phyloP scores from a whole-genome alignment of 2,797 vertebrate genomes.

The Darevskia nairensis region DNA sequence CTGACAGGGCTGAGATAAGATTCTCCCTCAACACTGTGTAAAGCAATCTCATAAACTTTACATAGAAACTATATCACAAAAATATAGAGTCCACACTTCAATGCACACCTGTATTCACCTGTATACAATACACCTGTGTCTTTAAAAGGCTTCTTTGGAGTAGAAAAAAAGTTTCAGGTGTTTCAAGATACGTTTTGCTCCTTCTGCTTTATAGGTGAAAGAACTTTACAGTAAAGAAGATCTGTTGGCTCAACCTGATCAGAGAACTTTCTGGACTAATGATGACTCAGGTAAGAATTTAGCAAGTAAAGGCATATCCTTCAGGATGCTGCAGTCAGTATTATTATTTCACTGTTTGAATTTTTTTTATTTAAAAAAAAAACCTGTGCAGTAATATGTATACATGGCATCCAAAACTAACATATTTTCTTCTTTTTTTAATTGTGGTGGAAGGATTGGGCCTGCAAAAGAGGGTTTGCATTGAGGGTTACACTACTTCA shows the following conservation, averaged over 20 bases:
- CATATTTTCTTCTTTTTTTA: neutral
- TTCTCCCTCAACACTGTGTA: neutral
- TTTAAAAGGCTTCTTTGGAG: slow-evolving; percentile 43
- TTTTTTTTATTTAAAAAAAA: no score
- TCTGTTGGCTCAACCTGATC: slow-evolving; percentile 65
- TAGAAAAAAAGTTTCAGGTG: neutral
- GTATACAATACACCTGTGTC: neutral
- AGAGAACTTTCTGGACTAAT: slow-evolving; percentile 75
- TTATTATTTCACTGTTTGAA: no score
- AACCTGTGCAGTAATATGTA: no score
- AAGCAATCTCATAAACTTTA: neutral
- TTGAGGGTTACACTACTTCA: neutral
- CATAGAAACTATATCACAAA: no score
- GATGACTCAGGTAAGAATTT: slow-evolving; percentile 77
- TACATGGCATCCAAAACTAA: neutral
- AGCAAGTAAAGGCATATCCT: rapidly evolving
- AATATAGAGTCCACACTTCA: rapidly evolving
- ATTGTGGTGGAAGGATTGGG: neutral
- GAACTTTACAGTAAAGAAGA: slow-evolving; percentile 73
- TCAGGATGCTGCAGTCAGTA: neutral
- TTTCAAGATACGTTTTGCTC: slow-evolving; percentile 38
- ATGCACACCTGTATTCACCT: neutral
- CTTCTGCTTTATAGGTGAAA: slow-evolving; percentile 78
- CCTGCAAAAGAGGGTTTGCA: neutral
- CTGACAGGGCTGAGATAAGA: neutral